Percentiles rank a stretch among this genome's conserved stretches.
These are phyloP conservation scores for Pseudomyrmex pallidus DNA, from an alignment of 1,140 invertebrate species.

Conservation along the genomic window DNA sequence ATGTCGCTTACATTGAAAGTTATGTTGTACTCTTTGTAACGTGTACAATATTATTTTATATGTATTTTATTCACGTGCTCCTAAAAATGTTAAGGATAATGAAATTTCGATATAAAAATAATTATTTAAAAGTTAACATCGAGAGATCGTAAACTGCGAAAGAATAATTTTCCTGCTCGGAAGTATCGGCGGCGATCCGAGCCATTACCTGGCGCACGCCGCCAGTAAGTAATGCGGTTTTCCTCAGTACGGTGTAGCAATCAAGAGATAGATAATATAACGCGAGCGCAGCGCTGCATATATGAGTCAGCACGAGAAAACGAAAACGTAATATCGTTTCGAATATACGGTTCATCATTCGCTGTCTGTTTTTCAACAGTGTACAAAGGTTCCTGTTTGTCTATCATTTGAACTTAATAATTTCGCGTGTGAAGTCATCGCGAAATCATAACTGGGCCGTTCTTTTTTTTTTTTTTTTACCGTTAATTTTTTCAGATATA, in stretches of 20 bases:
- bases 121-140: not conserved
- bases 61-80: too few species aligned
- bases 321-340: constrained; percentile 50
- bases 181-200: constrained; percentile 54
- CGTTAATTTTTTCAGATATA: not conserved
- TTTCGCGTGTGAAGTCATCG: constrained; percentile 32
- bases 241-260: constrained; percentile 13
- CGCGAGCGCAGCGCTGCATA: not conserved
- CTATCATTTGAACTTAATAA: not conserved
- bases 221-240: constrained; percentile 22
- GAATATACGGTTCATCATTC: constrained; percentile 44
- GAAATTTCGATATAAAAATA: not conserved
- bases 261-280: constrained; percentile 5
- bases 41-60: too few species aligned
- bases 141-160: not conserved
- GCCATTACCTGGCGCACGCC: constrained; percentile 43
- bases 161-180: constrained; percentile 40
- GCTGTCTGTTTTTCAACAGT: constrained; percentile 25
- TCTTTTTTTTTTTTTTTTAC: not conserved
- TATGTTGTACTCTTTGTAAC: too few species aligned
- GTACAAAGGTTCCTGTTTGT: not conserved
- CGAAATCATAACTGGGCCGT: not conserved
- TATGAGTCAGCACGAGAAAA: constrained; percentile 50
- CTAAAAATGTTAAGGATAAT: not conserved
- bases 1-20: too few species aligned